These are phyloP conservation scores for Clarias fuscus DNA, from an alignment of 2,797 vertebrate genomes.

Conservation along the genomic window DNA sequence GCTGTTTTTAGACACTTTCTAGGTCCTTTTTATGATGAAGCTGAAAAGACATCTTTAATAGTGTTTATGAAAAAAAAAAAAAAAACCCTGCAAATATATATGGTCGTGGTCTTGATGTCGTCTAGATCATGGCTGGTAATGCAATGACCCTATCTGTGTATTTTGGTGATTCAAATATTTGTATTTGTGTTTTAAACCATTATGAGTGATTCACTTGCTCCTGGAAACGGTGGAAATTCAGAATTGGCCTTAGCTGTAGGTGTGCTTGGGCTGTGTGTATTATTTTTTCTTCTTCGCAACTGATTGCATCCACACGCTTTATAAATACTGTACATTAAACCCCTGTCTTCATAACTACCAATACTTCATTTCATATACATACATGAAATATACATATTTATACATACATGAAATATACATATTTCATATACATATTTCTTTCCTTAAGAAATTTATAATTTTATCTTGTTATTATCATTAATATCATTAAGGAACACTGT, in stretches of 20 bases:
- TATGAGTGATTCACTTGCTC: not conserved
- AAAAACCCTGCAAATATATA: not conserved
- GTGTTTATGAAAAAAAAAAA: not conserved
- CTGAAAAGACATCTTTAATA: not conserved
- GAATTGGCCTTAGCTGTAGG: not conserved
- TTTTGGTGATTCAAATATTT: not conserved
- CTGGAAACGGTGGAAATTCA: conserved; percentile 4
- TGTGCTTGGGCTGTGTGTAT: not conserved
- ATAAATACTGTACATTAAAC: not conserved
- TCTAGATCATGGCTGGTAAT: not conserved
- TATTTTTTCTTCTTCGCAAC: not conserved
- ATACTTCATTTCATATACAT: not conserved
- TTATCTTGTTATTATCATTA: no score
- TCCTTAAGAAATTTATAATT: no score
- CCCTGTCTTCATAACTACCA: not conserved
- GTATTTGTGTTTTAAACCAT: not conserved
- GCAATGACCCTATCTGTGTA: not conserved
- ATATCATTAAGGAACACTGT: not conserved
- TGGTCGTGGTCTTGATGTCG: not conserved
- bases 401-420: no score
- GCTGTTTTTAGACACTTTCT: conserved; percentile 50
- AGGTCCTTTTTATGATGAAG: not conserved
- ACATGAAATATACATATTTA: no score
- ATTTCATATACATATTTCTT: no score
- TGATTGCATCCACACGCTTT: not conserved